Percentiles rank a stretch among this genome's conserved stretches.
Conservation (phyloP, 2,797 vertebrate genomes). For the Aeoliscus strigatus region DNA sequence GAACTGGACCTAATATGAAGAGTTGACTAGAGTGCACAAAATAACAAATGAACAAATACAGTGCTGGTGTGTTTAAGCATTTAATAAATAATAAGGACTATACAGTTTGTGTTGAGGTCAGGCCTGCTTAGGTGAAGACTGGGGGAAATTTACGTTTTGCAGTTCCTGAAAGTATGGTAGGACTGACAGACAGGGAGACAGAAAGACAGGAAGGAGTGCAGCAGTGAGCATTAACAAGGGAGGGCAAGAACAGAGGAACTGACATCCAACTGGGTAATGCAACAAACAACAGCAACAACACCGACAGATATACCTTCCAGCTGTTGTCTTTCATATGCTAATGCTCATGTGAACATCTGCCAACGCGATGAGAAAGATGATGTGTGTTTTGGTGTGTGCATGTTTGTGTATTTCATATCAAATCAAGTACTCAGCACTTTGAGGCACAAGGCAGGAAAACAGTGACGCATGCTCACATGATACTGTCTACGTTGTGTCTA, state of each 20-base stretch:
- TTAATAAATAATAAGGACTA: no score
- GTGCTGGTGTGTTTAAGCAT: no score
- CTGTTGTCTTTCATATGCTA: constrained; percentile 74
- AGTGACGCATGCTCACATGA: constrained; percentile 27
- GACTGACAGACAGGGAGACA: constrained; percentile 25
- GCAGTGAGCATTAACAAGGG: constrained; percentile 15
- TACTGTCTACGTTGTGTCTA: constrained; percentile 14
- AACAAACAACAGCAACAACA: constrained; percentile 40
- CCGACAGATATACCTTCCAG: constrained; percentile 61
- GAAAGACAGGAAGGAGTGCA: constrained; percentile 19
- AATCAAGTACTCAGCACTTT: constrained; percentile 23
- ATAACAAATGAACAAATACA: no score
- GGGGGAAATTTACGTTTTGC: no score
- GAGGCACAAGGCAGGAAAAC: constrained; percentile 31
- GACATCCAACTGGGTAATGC: constrained; percentile 46
- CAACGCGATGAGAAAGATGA: constrained; percentile 37
- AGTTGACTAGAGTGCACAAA: no score
- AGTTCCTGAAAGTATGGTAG: background rate
- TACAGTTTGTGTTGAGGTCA: no score
- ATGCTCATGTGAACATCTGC: constrained; percentile 60
- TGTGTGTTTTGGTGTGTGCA: constrained; percentile 25
- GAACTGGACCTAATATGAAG: no score
- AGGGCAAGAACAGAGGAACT: constrained; percentile 36
- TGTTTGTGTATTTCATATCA: constrained; percentile 25
- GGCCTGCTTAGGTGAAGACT: no score